phyloP scores from a whole-genome alignment of 1,140 invertebrate genomes.

The Brachionus manjavacas region DNA sequence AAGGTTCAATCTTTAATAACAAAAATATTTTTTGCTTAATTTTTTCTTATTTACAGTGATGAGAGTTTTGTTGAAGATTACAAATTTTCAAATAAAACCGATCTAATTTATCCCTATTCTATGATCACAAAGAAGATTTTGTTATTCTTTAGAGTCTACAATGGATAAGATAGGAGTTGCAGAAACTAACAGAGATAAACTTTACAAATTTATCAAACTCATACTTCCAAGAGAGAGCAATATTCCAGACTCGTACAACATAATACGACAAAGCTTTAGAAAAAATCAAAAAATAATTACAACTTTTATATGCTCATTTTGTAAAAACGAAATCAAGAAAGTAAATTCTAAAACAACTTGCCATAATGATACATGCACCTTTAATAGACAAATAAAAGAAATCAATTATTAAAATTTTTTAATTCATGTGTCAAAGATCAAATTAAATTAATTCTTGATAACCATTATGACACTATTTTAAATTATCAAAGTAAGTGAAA shows the following conservation, averaged over 20 bases:
- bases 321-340: background rate
- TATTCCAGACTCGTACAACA: too few species aligned
- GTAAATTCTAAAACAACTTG: background rate
- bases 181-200: background rate
- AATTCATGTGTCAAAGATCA: background rate
- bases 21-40: too few species aligned
- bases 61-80: too few species aligned
- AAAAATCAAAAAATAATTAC: too few species aligned
- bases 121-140: background rate
- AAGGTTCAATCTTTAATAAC: too few species aligned
- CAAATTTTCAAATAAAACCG: too few species aligned
- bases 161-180: background rate
- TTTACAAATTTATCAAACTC: background rate
- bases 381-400: background rate
- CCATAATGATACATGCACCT: background rate
- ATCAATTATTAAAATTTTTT: too few species aligned
- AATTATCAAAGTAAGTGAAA: background rate
- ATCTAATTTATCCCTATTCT: too few species aligned
- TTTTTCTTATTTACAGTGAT: too few species aligned
- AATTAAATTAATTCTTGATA: background rate
- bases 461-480: background rate
- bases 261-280: too few species aligned
- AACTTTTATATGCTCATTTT: background rate
- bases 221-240: background rate
- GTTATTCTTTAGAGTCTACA: background rate